phyloP scores from a whole-genome alignment of 2,113 vertebrate genomes.

The Caranx melampygus region DNA sequence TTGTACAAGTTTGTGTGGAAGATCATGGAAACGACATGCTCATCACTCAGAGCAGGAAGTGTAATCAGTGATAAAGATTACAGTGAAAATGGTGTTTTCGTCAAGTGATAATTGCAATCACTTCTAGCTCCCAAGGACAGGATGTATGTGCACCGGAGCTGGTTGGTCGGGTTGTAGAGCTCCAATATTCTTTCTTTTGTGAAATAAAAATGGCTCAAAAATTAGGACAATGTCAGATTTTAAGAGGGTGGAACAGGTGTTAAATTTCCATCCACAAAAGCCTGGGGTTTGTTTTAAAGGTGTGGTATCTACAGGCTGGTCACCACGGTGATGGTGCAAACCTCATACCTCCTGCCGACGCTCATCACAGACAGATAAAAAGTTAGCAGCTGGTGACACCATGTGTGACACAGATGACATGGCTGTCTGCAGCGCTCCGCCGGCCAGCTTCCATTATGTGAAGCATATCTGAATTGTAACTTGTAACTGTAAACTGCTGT shows the following conservation, averaged over 20 bases:
- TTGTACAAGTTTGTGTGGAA: neutral
- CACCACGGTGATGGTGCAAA: constrained; percentile 1
- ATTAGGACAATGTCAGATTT: neutral
- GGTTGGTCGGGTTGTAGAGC: neutral
- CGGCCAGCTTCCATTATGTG: neutral
- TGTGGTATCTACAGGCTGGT: neutral
- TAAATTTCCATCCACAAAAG: neutral
- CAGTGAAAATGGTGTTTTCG: neutral
- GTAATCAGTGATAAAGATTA: constrained; percentile 10
- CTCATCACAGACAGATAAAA: constrained; percentile 26
- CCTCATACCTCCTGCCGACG: neutral
- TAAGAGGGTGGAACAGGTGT: neutral
- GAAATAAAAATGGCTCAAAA: neutral
- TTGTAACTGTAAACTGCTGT: neutral
- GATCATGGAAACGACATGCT: neutral
- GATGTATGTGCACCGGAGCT: neutral
- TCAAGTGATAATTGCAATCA: constrained; percentile 11
- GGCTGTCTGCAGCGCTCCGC: constrained; percentile 14
- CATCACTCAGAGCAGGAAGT: neutral
- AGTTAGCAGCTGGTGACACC: constrained; percentile 31
- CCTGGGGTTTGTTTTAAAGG: neutral
- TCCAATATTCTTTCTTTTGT: neutral
- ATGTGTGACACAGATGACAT: constrained; percentile 13
- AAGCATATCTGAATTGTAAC: neutral
- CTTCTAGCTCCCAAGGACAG: constrained; percentile 12